Evolutionary conservation across 35 echinoderm and acorn worm species (phyloP).

Genomic region (Strongylocentrotus purpuratus): DNA sequence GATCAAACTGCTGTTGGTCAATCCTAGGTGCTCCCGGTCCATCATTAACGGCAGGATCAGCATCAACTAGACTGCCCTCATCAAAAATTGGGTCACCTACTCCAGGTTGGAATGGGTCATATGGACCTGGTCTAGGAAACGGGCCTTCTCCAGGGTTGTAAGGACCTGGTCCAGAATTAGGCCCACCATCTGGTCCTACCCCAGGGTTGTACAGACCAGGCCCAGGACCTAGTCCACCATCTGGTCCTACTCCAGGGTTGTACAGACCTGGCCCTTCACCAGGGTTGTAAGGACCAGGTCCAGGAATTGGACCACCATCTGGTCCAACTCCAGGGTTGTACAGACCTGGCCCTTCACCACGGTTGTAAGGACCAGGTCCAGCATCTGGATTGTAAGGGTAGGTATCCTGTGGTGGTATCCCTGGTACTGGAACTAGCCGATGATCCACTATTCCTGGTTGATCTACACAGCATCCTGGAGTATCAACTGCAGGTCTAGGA

Average conservation of each 20-base stretch:
- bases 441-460: neutral
- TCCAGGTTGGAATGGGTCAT: conserved; percentile 33
- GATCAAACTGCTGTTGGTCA: conserved; percentile 27
- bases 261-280: neutral
- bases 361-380: neutral
- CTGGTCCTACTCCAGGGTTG: neutral
- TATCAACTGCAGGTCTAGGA: neutral
- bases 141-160: neutral
- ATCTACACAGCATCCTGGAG: conserved; percentile 30
- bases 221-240: neutral
- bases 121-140: neutral
- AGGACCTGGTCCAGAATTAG: conserved; percentile 22
- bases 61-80: conserved; percentile 33
- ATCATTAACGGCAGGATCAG: conserved; percentile 21
- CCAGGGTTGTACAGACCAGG: neutral
- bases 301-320: neutral
- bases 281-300: neutral
- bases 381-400: conserved; percentile 9
- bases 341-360: neutral
- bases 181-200: neutral
- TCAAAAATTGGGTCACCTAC: neutral
- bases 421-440: neutral
- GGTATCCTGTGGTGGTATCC: neutral
- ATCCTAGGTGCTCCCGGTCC: neutral
- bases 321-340: neutral